Evolutionary conservation across 2,797 vertebrate genomes (phyloP).

Genomic region (Carcharodon carcharias): DNA sequence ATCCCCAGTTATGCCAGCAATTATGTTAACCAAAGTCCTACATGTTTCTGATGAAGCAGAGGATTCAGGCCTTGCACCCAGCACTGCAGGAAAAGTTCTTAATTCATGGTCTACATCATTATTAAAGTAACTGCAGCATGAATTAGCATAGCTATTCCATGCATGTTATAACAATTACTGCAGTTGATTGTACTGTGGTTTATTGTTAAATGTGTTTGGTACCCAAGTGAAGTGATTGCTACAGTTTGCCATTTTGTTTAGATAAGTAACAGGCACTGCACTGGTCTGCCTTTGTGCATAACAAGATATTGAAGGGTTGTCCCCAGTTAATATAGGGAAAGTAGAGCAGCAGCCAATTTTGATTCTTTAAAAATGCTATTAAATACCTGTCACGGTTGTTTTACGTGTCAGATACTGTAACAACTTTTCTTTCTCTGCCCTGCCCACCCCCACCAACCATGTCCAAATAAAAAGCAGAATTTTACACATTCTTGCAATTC

Average conservation of each 20-base stretch:
- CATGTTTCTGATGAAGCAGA: not conserved
- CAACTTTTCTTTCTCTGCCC: not conserved
- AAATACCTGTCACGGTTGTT: conserved; percentile 20
- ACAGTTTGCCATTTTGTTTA: conserved; percentile 24
- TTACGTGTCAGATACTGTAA: not conserved
- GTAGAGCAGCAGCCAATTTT: not conserved
- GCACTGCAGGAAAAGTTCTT: not conserved
- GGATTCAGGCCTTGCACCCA: not conserved
- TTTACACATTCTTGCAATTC: not conserved
- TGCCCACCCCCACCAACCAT: not conserved
- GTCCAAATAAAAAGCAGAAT: not conserved
- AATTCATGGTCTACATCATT: not conserved
- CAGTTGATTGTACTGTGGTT: not conserved
- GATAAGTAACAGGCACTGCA: not conserved
- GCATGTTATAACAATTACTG: not conserved
- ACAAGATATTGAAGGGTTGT: not conserved
- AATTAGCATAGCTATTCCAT: conserved; percentile 7
- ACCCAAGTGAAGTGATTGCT: not conserved
- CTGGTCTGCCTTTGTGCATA: conserved; percentile 7
- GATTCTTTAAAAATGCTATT: conserved; percentile 25
- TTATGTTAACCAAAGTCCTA: not conserved
- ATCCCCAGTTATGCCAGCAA: not conserved
- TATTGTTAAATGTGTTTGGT: not conserved
- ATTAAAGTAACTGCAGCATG: not conserved
- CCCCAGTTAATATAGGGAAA: conserved; percentile 8